Evolutionary conservation across 2,888 invertebrate species (phyloP), one percentile per base, ranked within the genome.

Genomic region (Ichneumon xanthorius): DNA sequence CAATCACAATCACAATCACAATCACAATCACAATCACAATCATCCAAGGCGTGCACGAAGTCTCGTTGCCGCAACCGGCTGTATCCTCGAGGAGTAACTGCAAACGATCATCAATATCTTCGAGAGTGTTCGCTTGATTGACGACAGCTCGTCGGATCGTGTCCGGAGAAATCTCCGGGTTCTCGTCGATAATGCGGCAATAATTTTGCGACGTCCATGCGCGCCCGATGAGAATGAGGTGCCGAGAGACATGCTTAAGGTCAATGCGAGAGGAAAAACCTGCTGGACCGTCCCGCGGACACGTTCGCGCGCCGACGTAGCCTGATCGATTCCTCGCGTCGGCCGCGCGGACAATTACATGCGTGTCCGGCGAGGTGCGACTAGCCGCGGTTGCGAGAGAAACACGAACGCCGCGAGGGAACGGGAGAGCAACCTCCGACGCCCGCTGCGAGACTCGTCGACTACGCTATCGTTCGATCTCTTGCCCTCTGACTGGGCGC

Each of bases 341-440:
- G 26, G 33, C 37, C 72, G 48, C 58, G 53, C 67, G 40, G 33
- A 72, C 68, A 58, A 82, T 58, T 73, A 58, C 45, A 37, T 68
- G 73, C 73, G 58, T 68, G 73, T 77, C 40, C 45, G 63, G 9
- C 65, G 55, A 68, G 73, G 40, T 73, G 82, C 61, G 73, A 78
- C 71, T 37, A 14, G 78, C 58, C 11, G 72, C 67, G 73, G 70
- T 75, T 68, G 63, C 68, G 50, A 19, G 58, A 75, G 58, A 63
- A 73, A 68, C 68, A 50, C 68, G 76, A 81, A 70, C 70, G 61
- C 50, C 30, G 19, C 48, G 30, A 48, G 63, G 58, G 53, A 26
- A 45, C n/a, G 45, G 14, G 6, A 22, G 45, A 26, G 19, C 30
- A 19, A 7, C 53, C n/a, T 9, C 53, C 53, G 53, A 55, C 53